Evolutionary conservation across 1,140 invertebrate species (phyloP), one percentile per base, ranked within the genome.

Genomic region (Drosophila lacertosa): DNA sequence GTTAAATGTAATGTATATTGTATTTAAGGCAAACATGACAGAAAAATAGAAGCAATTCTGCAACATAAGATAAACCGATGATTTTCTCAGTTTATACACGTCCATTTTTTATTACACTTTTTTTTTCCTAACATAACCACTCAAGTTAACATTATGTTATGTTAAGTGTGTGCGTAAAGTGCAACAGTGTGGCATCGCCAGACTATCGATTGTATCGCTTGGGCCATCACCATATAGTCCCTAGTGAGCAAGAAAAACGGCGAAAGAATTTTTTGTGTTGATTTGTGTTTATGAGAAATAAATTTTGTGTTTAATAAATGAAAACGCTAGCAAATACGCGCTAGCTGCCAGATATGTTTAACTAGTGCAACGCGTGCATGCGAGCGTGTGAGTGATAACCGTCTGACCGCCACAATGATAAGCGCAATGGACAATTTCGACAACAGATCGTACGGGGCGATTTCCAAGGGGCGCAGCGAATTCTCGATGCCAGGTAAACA

Each of bases 401-500:
- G 63, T 45, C 26, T 29, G 78, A 48, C 65, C 74, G 51, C 66
- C 65, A 75, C 64, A 77, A 91, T 91, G 90, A 91, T 90, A 39
- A 89, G 80, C 62, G 77, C 89, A 57, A 91, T 91, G 90, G 90
- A 91, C 71, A 90, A 90, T 59, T 91, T 88, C 32, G 82, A 88
- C 79, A 89, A 82, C 73, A 75, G 89, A 69, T 91, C 90, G 45
- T 91, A 91, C 55, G 90, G 89, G 64, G 86, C 89, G 67, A 90
- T 90, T 48, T 90, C 88, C 35, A 89, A 89, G 70, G 82, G 90
- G 63, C 82, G 89, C 63, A 89, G 82, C 79, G 89, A 90, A 75
- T 91, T 91, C 72, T 81, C 83, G 48, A 91, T 84, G 82, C 90
- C 83, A 91, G 90, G 90, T 91, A 89, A 89, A 64, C 53, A 65